Percentiles rank a stretch among this genome's conserved stretches.
These are phyloP conservation scores for Drosophila niveifrons DNA, from an alignment of 2,888 invertebrate genomes.

Conservation along the genomic window DNA sequence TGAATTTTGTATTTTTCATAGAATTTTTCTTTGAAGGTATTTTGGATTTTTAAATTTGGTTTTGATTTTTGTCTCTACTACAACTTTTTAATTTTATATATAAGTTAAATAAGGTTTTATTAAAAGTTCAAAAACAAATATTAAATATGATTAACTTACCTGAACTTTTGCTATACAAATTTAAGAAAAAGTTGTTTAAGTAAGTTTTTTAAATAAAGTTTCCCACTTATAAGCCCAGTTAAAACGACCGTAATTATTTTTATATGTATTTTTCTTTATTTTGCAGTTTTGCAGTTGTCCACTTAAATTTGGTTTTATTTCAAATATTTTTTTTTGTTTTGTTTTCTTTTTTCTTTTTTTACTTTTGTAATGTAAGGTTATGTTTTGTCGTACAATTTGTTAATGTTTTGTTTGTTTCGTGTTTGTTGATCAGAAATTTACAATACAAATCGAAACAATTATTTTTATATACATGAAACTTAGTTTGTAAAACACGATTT, in stretches of 20 bases:
- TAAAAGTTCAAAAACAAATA: too few relatives aligned
- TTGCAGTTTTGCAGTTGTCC: conserved; percentile 44
- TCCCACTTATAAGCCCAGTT: neutral
- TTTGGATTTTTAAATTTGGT: too few relatives aligned
- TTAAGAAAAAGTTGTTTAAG: too few relatives aligned
- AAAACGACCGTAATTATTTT: conserved; percentile 17
- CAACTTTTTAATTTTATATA: too few relatives aligned
- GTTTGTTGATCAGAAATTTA: conserved; percentile 62
- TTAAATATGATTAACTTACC: too few relatives aligned
- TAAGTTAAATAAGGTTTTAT: too few relatives aligned
- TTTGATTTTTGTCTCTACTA: too few relatives aligned
- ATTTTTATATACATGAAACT: conserved; percentile 41
- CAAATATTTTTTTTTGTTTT: conserved; percentile 25
- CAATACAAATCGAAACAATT: conserved; percentile 70
- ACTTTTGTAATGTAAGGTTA: conserved; percentile 7
- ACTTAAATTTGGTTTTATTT: conserved; percentile 30
- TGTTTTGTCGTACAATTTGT: conserved; percentile 10
- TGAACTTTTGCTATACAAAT: too few relatives aligned
- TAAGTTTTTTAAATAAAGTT: neutral
- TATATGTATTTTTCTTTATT: conserved; percentile 64
- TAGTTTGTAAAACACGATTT: conserved; percentile 6
- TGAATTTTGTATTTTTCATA: too few relatives aligned
- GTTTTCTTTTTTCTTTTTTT: conserved; percentile 25
- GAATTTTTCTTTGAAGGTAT: too few relatives aligned
- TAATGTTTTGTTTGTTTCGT: conserved; percentile 23